Evolutionary conservation across 2,113 vertebrate species (phyloP), one percentile per base, ranked within the genome.

Genomic region (Periophthalmodon schlosseri): DNA sequence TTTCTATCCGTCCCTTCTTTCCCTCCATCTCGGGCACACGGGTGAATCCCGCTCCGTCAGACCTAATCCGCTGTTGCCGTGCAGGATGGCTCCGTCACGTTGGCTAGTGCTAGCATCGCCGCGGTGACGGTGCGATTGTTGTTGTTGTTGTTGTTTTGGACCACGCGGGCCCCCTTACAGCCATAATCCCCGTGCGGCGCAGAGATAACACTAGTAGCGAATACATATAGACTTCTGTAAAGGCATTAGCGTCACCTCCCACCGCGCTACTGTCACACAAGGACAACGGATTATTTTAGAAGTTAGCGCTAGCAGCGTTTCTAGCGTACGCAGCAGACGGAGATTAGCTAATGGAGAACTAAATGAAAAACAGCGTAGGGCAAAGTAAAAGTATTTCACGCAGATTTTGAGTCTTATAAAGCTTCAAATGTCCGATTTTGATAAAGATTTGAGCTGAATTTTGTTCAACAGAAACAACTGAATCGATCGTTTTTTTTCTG

Each of bases 81-180:
- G 84, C 70, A 64, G 73, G 72, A 86, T 80, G 16, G 18, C 78
- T 70, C 68, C 10, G 68, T 70, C 87, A 49, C 21, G 21, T 54
- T 5, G 20, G 71, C 79, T n/a, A 44, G 56, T 72, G 73, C 70
- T 72, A 74, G 71, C 67, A 24, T 79, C 3, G 0, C 64, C 15
- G 4, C 75, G 16, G 39, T 60, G 57, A 58, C 21, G 13, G 13
- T 23, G 23, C 72, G 82, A 75, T 61, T 79, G 13, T 70, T 81
- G 77, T 83, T 79, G 13, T 70, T 81, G 77, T 83, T 74, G 77
- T 87, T 80, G 86, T 84, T 85, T 72, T 82, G 69, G 58, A 77
- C 58, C 70, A 57, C 75, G 73, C 82, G 24, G 63, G 79, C 70
- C 3, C 33, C 54, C 47, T 60, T 71, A 70, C 36, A 71, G 80